Evolutionary conservation across 2,113 vertebrate species (phyloP).

Genomic region (Cariama cristata): DNA sequence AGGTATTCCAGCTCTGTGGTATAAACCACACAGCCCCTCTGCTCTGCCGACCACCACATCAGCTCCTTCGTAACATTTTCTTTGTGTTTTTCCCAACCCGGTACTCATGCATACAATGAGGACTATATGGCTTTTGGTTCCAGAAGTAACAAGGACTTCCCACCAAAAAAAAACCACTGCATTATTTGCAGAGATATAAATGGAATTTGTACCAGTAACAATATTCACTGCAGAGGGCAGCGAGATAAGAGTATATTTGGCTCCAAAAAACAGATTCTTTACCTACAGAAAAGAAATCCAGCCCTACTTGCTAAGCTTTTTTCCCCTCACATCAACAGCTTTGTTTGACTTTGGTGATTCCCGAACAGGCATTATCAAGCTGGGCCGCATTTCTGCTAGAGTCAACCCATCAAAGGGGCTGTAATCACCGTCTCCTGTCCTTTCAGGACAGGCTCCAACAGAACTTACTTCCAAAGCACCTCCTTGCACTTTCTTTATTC

Average conservation of each 20-base stretch:
- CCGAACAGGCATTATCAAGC: neutral
- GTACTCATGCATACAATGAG: accelerated
- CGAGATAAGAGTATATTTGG: accelerated
- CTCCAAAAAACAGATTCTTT: neutral
- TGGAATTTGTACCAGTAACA: neutral
- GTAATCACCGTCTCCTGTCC: accelerated
- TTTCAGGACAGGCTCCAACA: neutral
- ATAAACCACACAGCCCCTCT: neutral
- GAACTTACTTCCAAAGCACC: slow-evolving; percentile 90
- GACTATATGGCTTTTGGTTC: neutral
- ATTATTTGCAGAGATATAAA: neutral
- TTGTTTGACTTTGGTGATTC: neutral
- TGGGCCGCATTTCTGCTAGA: neutral
- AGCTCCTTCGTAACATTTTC: neutral
- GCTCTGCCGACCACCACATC: neutral
- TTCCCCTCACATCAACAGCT: neutral
- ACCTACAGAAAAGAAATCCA: neutral
- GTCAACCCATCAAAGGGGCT: neutral
- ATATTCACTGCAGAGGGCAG: neutral
- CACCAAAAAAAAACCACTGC: neutral
- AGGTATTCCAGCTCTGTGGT: neutral
- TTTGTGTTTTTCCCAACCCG: neutral
- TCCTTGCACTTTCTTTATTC: slow-evolving; percentile 98
- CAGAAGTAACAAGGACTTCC: neutral
- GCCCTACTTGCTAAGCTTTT: neutral